Base-by-base conservation (phyloP, 2,113 vertebrate species). In the Tichodroma muraria region DNA sequence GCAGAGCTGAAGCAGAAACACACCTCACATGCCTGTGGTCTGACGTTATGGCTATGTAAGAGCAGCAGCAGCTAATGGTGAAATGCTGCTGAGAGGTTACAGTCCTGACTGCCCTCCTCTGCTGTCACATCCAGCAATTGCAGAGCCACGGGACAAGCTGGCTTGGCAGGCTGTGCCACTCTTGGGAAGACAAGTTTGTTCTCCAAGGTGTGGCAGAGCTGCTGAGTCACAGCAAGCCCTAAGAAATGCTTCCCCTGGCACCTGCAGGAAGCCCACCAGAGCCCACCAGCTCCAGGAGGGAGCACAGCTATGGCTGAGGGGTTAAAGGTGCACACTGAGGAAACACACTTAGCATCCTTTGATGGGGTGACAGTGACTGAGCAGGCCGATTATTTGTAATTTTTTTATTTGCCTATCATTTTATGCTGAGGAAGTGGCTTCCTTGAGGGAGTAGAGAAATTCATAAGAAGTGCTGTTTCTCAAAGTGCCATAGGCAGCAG, bases 21-120 rank as follows among this genome's bases (percentile, higher is more conserved):
- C 27, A 31, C 4, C 16, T 44, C 42, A 25, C 9, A 6, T 15
- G 30, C 18, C 59, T 45, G 6, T 0, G 0, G 24, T n/a, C n/a
- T 89, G 65, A 63, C 20, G 24, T 33, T 23, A 33, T 8, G 14
- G 44, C 59, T 72, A 10, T 1, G 0, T 22, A 22, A 54, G 21
- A 56, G 61, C 47, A 68, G 78, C 38, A 68, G 63, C 42, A 63
- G 47, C 38, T 50, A 50, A 38, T 17, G 45, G 37, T 64, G 50
- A 65, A 88, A 83, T 10, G n/a, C 35, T 88, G 64, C 71, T 53
- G 49, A 20, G 64, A 85, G 28, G 23, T n/a, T 30, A 7, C 27
- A 69, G 45, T 37, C 52, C 57, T 31, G 30, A 30, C 30, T 47
- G 21, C 17, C 8, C n/a, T 61, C 19, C 42, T 73, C 63, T 76